phyloP scores from a whole-genome alignment of 2,888 invertebrate species.

The Microplitis deprimator region DNA sequence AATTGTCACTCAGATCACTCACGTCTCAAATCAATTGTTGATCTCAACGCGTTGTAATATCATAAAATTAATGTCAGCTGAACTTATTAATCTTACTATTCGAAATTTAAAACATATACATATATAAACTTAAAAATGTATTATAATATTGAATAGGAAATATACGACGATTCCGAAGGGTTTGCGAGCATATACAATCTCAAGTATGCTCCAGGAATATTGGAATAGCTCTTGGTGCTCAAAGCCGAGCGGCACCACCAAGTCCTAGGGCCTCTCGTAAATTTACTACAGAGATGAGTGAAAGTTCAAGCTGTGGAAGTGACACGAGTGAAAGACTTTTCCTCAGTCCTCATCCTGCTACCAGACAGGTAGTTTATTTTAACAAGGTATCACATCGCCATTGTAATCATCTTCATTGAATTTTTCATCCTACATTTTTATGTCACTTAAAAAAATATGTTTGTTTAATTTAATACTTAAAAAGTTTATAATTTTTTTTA shows the following conservation, averaged over 20 bases:
- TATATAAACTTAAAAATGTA: background rate
- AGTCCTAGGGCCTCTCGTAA: constrained; percentile 78
- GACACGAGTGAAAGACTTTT: constrained; percentile 79
- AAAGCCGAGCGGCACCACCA: constrained; percentile 73
- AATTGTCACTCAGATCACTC: too few relatives aligned
- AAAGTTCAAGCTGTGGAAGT: constrained; percentile 80
- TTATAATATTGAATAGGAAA: constrained; percentile 78
- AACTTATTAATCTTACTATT: background rate
- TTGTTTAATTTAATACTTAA: background rate
- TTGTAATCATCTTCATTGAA: constrained; percentile 54
- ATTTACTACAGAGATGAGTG: constrained; percentile 79
- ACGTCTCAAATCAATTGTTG: too few relatives aligned
- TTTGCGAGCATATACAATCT: constrained; percentile 96
- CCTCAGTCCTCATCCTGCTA: constrained; percentile 72
- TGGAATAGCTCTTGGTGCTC: constrained; percentile 61
- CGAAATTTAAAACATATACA: background rate
- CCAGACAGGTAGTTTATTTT: constrained; percentile 73
- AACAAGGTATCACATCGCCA: constrained; percentile 64
- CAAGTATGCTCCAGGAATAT: constrained; percentile 77
- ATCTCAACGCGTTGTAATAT: background rate
- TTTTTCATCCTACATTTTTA: constrained; percentile 47
- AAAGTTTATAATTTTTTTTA: constrained; percentile 7
- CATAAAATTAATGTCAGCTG: background rate
- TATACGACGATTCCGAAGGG: constrained; percentile 92
- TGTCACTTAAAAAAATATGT: background rate